Evolutionary conservation across 2,888 invertebrate species (phyloP), one percentile per base, ranked within the genome.

Genomic region (Tetragonula carbonaria): DNA sequence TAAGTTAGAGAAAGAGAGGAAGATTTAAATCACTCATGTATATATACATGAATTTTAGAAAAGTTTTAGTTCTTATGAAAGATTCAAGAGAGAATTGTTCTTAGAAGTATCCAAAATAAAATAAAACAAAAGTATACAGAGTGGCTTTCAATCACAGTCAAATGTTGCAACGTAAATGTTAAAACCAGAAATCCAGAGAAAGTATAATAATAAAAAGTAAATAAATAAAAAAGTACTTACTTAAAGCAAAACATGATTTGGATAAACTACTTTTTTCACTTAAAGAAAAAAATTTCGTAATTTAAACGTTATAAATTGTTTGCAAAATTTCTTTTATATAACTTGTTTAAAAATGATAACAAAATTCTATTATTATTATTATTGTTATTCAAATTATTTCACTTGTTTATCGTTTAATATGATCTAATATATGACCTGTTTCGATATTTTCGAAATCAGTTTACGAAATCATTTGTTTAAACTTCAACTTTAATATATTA

Each of bases 61-160:
- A 23, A 23, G 23, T 23, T 23, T 57, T 11, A 57, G n/a, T 21
- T 13, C 13, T n/a, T 57, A n/a, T 13, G 57, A 57, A 57, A 57
- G 13, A 57, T n/a, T 38, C 8, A 38, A 0, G 8, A 38, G n/a
- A 57, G n/a, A 13, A 57, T n/a, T 21, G n/a, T n/a, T 57, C n/a
- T n/a, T 13, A n/a, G 5, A 57, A n/a, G n/a, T 57, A n/a, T 14
- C 5, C 14, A 5, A 57, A 14, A n/a, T 57, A 2, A 57, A n/a
- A 2, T n/a, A 14, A 57, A 57, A 14, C 5, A 14, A 5, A 5
- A 2, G n/a, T n/a, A n/a, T 5, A 57, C 5, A n/a, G n/a, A 57
- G 0, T 21, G 2, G 14, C 13, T 13, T 5, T 57, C 2, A 5
- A n/a, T 5, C n/a, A 13, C 11, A n/a, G 57, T 57, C 2, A 8